Evolutionary conservation across 2,797 vertebrate species (phyloP), one percentile per base, ranked within the genome.

Genomic region (Delichon dasypus): DNA sequence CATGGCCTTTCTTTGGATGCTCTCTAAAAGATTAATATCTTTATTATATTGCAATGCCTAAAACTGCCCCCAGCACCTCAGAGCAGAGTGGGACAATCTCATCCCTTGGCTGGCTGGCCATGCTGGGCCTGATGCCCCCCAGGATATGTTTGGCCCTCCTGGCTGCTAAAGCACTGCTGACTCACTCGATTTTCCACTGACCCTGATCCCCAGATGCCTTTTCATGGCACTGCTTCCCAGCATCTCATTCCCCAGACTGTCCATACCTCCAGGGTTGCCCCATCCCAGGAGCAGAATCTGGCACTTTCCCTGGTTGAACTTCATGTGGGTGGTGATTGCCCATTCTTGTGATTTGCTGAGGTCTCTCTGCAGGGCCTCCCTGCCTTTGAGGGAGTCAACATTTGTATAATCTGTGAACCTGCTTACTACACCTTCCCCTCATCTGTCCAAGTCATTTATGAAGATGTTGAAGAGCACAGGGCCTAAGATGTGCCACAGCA

Each of bases 181-280:
- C 5, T 70, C 55, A 20, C 13, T 19, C 78, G 36, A 3, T 17
- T 61, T 36, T 7, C 3, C 47, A 26, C 1, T 14, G 8, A 30
- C 5, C 16, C 51, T 65, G 13, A 36, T 2, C 3, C 30, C 5
- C 20, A 70, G 4, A 13, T 70, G 47, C 45, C 66, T 36, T 60
- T 44, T 5, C 21, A 20, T 3, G 9, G 13, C 0, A 0, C 65
- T 60, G 26, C 4, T 70, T 2, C 30, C 32, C 66, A 70, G 17
- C 18, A 0, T 40, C 30, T 29, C 44, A 34, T 80, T 60, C 25
- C 7, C 20, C 30, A 68, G 3, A 1, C 45, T 36, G 44, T 11
- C 29, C 47, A 23, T 25, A 5, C 20, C 34, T 17, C 8, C 51
- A 66, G 13, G 2, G 5, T 8, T 78, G 8, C 13, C 8, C 11